Base-by-base conservation (phyloP, 2,113 vertebrate species). In the Fukomys damarensis region DNA sequence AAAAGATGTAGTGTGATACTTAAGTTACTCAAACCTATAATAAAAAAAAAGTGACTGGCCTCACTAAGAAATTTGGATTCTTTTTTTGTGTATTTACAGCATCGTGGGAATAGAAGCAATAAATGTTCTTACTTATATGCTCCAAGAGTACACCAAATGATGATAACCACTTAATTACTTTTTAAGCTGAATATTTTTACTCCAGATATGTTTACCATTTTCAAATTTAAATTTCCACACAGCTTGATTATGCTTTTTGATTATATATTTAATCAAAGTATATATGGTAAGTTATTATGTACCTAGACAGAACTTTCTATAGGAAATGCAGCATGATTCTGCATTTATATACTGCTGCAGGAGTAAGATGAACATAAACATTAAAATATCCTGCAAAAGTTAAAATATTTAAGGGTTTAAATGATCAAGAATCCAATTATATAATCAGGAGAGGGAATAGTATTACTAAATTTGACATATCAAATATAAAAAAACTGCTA, bases 101-200 rank as follows among this genome's bases (percentile, higher is more conserved):
- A 38, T 46, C 46, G 43, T 32, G 24, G 43, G 46, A 93, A 89
- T 90, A 87, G 95, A 92, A 86, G 19, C n/a, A 22, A 61, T 63
- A 56, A 86, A 89, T 63, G n/a, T 81, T 38, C 59, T 88, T 93
- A 89, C 38, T 38, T 16, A 28, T 46, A n/a, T 83, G 41, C 35
- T 94, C 30, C 28, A 86, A 56, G 10, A 86, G 66, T 13, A n/a
- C 7, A 46, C 35, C 2, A 94, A 94, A 93, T 74, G 66, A 76
- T 74, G 72, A 61, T 91, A 92, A 96, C 86, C 66, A 94, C 38
- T 52, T 95, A 96, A 96, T 96, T 95, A 94, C 77, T 82, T 95
- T 88, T 72, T 82, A 84, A 89, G 43, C 11, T 38, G 35, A 68
- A 58, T 89, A 41, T 82, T 80, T 83, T 80, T 66, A 89, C 61